phyloP scores from a whole-genome alignment of 2,113 vertebrate species.

The Aptenodytes forsteri region DNA sequence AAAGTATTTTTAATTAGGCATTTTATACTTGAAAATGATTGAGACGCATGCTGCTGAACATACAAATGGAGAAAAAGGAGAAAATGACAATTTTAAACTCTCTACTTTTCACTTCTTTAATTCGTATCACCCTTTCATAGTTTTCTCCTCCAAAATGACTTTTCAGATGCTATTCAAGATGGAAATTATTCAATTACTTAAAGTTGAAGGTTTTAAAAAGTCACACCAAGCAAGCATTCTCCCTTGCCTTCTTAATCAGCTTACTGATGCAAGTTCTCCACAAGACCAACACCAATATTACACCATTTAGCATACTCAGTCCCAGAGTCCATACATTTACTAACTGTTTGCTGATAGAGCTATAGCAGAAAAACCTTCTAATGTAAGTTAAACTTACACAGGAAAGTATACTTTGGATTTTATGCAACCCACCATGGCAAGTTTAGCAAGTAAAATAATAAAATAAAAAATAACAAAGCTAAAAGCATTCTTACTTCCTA shows the following conservation, averaged over 20 bases:
- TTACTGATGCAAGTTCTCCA: accelerated
- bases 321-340: accelerated
- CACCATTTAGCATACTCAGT: accelerated
- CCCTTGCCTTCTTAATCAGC: background rate
- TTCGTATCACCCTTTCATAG: background rate
- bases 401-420: accelerated
- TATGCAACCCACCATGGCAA: accelerated
- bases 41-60: background rate
- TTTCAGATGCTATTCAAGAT: background rate
- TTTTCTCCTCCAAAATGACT: background rate
- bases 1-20: background rate
- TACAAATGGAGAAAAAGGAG: background rate
- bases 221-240: background rate
- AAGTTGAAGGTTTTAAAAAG: background rate
- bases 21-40: background rate
- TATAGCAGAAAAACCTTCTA: background rate
- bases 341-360: accelerated
- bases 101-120: background rate
- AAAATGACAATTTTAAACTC: background rate
- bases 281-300: accelerated
- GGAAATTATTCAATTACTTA: background rate
- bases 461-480: background rate
- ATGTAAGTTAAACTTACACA: accelerated
- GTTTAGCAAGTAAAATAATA: background rate
- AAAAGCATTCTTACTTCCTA: background rate